Conservation (phyloP, 2,797 vertebrate genomes). For the Labroides dimidiatus region DNA sequence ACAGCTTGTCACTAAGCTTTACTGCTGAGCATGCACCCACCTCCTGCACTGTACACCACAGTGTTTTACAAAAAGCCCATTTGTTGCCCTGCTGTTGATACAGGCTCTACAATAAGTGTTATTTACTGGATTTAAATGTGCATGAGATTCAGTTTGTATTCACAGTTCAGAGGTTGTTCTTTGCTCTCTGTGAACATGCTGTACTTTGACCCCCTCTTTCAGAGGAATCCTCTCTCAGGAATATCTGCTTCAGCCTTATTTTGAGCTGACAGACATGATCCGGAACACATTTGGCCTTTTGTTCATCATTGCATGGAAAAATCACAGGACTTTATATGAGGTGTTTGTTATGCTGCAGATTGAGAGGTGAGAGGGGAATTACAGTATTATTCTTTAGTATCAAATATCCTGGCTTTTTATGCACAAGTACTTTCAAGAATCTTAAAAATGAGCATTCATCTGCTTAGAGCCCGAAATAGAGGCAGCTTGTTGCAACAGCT, state of each 20-base stretch:
- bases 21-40: constrained; percentile 16
- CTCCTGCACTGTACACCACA: background rate
- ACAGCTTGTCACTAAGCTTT: constrained; percentile 62
- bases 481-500: no score
- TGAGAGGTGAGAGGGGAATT: background rate
- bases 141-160: background rate
- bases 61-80: constrained; percentile 6
- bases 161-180: background rate
- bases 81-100: constrained; percentile 10
- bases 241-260: background rate
- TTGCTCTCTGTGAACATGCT: background rate
- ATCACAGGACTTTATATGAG: background rate
- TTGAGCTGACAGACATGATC: background rate
- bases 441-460: no score
- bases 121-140: constrained; percentile 1
- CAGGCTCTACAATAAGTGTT: background rate
- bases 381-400: no score
- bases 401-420: no score
- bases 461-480: no score
- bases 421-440: no score
- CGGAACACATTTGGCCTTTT: background rate
- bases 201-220: background rate
- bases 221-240: background rate
- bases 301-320: background rate
- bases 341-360: background rate